Conservation (phyloP, 2,797 vertebrate species). For the Heliangelus exortis region DNA sequence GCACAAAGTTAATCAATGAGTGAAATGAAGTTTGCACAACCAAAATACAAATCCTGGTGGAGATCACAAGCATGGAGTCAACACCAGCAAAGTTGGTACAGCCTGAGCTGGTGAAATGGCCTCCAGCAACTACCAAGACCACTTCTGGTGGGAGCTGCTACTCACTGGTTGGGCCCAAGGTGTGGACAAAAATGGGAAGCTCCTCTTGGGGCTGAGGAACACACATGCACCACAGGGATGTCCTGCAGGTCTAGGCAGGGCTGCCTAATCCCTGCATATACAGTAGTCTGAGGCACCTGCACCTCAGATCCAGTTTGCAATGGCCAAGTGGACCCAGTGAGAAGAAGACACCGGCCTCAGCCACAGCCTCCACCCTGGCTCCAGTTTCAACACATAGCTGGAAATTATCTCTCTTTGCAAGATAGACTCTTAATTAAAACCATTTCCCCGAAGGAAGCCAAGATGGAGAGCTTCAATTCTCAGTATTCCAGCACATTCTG, state of each 20-base stretch:
- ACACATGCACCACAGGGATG: not conserved
- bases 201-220: not conserved
- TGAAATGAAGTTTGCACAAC: not conserved
- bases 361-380: not conserved
- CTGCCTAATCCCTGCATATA: not conserved
- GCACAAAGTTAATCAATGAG: not conserved
- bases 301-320: not conserved
- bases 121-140: not conserved
- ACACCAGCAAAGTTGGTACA: fast-evolving
- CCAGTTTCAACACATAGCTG: not conserved
- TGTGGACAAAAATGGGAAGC: not conserved
- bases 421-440: constrained; percentile 67
- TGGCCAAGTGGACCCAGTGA: not conserved
- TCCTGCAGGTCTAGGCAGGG: not conserved
- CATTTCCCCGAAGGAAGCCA: constrained; percentile 66
- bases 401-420: constrained; percentile 58
- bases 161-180: not conserved
- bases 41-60: not conserved
- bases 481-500: constrained; percentile 13
- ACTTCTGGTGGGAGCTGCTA: not conserved
- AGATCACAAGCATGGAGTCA: not conserved
- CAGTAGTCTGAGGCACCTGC: not conserved
- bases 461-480: constrained; percentile 64
- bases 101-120: not conserved
- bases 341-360: not conserved